Percentiles rank a stretch among this genome's conserved stretches.
phyloP scores from a whole-genome alignment of 2,888 invertebrate genomes.

The Cheilosia pagana region DNA sequence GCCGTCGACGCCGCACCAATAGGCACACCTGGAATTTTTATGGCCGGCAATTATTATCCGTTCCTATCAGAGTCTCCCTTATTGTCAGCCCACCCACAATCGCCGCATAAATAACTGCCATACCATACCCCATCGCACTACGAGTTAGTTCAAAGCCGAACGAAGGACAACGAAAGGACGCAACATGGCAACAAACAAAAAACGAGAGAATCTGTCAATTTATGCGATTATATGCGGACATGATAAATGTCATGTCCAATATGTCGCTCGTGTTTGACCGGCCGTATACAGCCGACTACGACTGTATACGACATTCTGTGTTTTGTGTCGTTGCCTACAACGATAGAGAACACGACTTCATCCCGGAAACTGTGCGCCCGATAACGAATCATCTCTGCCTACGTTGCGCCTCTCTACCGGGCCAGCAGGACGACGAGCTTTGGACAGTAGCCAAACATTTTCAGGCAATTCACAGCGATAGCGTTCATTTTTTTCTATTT shows the following conservation, averaged over 20 bases:
- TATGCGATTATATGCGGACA: constrained; percentile 63
- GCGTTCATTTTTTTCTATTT: constrained; percentile 15
- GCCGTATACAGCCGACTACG: neutral
- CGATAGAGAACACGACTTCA: constrained; percentile 28
- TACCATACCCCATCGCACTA: neutral
- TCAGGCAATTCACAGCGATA: constrained; percentile 16
- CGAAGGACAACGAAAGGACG: constrained; percentile 21
- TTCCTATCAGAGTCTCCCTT: constrained; percentile 48
- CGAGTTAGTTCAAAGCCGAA: constrained; percentile 1
- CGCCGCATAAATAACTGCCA: neutral
- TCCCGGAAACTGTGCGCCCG: constrained; percentile 34
- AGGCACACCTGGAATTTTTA: constrained; percentile 61
- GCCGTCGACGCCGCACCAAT: neutral
- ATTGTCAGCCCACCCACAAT: constrained; percentile 23
- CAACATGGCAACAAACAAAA: constrained; percentile 13
- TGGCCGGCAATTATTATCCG: constrained; percentile 51
- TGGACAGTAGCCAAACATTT: constrained; percentile 58
- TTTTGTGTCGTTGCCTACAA: constrained; percentile 13
- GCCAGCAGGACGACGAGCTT: neutral
- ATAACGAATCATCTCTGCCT: constrained; percentile 28
- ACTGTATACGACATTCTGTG: constrained; percentile 24
- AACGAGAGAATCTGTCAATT: constrained; percentile 51
- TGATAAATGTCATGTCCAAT: constrained; percentile 68
- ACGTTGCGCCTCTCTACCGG: neutral
- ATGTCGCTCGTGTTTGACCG: constrained; percentile 50